Evolutionary conservation across 2,888 invertebrate species (phyloP).

Genomic region (Acronicta alni): DNA sequence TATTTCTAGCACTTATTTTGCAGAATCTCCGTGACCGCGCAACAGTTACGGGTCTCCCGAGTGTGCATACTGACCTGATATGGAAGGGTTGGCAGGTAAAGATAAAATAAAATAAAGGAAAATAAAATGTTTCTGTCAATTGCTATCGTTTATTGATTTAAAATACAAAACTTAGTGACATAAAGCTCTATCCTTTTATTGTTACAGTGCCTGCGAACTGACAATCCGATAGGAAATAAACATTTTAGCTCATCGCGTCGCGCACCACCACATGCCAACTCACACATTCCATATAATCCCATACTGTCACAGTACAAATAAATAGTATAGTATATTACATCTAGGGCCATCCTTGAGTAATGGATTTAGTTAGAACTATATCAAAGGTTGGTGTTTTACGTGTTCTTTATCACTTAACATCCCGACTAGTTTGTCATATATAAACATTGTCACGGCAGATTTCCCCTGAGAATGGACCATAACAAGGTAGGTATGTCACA

Average conservation of each 20-base stretch:
- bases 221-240: conserved; percentile 90
- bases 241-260: conserved; percentile 79
- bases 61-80: too few relatives aligned
- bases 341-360: conserved; percentile 82
- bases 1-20: too few relatives aligned
- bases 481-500: conserved; percentile 48
- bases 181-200: conserved; percentile 90
- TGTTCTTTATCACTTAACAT: conserved; percentile 67
- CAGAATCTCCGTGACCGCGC: too few relatives aligned
- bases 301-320: conserved; percentile 83
- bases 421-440: conserved; percentile 67
- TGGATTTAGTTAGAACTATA: conserved; percentile 74
- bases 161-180: conserved; percentile 90
- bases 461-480: conserved; percentile 58
- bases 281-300: conserved; percentile 71
- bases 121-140: conserved; percentile 74
- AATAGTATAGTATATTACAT: conserved; percentile 81
- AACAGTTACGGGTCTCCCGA: too few relatives aligned
- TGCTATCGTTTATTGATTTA: conserved; percentile 90
- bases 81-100: too few relatives aligned
- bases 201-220: conserved; percentile 89
- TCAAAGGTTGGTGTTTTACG: conserved; percentile 74
- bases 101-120: conserved; percentile 16
- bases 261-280: conserved; percentile 72
- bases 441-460: conserved; percentile 70